A percentile compares a stretch with the other conserved stretches of the same genome.
phyloP scores from a whole-genome alignment of 2,797 vertebrate species.

The Epinephelus coioides region DNA sequence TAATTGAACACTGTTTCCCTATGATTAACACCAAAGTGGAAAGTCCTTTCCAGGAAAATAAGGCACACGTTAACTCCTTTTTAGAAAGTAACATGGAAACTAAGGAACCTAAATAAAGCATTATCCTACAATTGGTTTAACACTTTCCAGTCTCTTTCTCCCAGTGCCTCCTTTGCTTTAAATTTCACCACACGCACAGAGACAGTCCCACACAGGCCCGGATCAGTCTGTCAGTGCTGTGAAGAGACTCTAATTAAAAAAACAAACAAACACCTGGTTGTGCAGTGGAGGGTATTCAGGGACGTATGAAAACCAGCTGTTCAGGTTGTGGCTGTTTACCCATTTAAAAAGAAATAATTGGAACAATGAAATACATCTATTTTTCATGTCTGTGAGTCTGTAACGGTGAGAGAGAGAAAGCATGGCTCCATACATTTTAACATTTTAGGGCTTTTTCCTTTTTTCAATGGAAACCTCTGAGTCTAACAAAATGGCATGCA shows the following conservation, averaged over 20 bases:
- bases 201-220: neutral
- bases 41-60: slow-evolving; percentile 1
- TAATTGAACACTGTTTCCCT: slow-evolving; percentile 1
- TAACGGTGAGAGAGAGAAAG: slow-evolving; percentile 28
- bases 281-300: neutral
- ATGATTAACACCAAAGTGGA: neutral
- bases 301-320: neutral
- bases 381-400: neutral
- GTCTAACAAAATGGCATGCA: slow-evolving; percentile 78
- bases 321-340: neutral
- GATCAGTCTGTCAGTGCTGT: neutral
- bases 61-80: neutral
- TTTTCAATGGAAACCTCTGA: slow-evolving; percentile 32
- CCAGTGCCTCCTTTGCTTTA: neutral
- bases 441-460: slow-evolving; percentile 41
- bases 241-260: slow-evolving; percentile 4
- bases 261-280: slow-evolving; percentile 29
- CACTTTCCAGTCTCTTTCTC: neutral
- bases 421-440: slow-evolving; percentile 59
- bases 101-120: neutral
- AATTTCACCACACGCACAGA: neutral
- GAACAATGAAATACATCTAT: neutral
- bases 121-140: neutral
- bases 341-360: neutral
- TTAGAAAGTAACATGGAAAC: neutral